Evolutionary conservation across 2,888 invertebrate species (phyloP).

Genomic region (Agelastica alni): DNA sequence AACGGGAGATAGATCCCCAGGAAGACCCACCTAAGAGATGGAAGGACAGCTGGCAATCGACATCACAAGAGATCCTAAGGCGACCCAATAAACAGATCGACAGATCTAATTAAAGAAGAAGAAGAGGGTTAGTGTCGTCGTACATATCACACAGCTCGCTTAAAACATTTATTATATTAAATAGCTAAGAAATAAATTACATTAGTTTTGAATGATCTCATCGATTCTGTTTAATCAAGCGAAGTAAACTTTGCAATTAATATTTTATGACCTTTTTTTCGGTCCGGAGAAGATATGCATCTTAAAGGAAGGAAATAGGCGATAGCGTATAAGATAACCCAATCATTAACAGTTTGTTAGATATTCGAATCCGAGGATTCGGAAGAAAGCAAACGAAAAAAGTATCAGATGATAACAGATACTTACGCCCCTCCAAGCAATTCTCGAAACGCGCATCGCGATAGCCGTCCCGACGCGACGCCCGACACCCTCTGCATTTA

Average conservation of each 20-base stretch:
- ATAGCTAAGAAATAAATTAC: no score
- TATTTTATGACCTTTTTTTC: no score
- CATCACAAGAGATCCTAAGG: no score
- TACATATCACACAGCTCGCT: not conserved
- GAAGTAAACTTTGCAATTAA: no score
- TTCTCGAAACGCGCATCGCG: slow-evolving; percentile 50
- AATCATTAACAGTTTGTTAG: not conserved
- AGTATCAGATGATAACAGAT: slow-evolving; percentile 51
- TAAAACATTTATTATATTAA: not conserved
- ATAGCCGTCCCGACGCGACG: slow-evolving; percentile 45
- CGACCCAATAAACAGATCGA: no score
- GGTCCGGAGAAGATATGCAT: not conserved
- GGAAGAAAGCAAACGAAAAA: slow-evolving; percentile 41
- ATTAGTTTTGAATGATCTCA: no score
- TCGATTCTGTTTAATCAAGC: no score
- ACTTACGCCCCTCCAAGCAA: slow-evolving; percentile 51
- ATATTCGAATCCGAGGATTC: slow-evolving; percentile 14
- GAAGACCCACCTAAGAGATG: no score
- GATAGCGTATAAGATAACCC: not conserved
- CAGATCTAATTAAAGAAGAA: no score
- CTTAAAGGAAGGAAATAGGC: not conserved
- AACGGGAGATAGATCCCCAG: no score
- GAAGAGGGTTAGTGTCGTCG: no score
- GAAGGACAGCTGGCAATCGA: no score
- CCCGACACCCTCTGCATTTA: slow-evolving; percentile 52